Percentiles rank a stretch among this genome's conserved stretches.
Conservation (phyloP, 2,888 invertebrate genomes). For the Epiblema foenella region DNA sequence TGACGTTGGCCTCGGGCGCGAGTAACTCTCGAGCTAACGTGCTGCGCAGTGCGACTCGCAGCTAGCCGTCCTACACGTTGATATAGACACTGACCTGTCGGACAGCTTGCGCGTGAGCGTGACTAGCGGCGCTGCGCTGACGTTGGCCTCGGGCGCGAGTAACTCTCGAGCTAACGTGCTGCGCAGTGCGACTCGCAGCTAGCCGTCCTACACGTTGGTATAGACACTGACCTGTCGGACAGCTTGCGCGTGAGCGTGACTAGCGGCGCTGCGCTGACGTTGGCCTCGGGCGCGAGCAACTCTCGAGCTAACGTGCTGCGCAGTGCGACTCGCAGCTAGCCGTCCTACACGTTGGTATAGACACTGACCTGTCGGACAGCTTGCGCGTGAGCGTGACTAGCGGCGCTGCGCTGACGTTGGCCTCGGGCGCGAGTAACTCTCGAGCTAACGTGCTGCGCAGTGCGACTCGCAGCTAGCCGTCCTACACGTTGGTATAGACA, state of each 20-base stretch:
- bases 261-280: too few species aligned
- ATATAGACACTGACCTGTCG: constrained; percentile 53
- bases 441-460: constrained; percentile 68
- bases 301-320: constrained; percentile 64
- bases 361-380: too few species aligned
- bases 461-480: too few species aligned
- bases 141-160: constrained; percentile 68
- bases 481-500: too few species aligned
- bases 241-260: too few species aligned
- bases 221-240: too few species aligned
- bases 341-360: too few species aligned
- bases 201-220: constrained; percentile 56
- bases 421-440: constrained; percentile 17
- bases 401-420: too few species aligned
- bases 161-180: constrained; percentile 62
- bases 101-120: constrained; percentile 53
- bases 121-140: constrained; percentile 57
- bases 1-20: constrained; percentile 67
- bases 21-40: constrained; percentile 63
- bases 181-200: constrained; percentile 64
- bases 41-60: constrained; percentile 65
- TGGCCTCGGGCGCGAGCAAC: too few species aligned
- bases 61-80: constrained; percentile 56
- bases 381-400: too few species aligned
- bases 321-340: constrained; percentile 49